These are phyloP conservation scores for Apotomis turbidana DNA, from an alignment of 2,888 invertebrate genomes.

Conservation along the genomic window DNA sequence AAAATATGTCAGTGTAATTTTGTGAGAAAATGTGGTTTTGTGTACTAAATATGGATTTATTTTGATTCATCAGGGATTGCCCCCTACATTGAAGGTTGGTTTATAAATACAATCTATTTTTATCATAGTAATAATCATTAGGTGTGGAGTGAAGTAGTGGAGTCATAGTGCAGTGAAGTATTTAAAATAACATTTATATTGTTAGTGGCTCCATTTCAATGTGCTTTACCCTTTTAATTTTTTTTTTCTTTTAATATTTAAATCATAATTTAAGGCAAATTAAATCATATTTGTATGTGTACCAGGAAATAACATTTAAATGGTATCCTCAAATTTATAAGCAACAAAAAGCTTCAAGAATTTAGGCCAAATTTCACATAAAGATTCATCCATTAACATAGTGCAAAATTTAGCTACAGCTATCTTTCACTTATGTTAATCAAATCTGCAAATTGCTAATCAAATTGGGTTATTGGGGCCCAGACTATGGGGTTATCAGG, in stretches of 20 bases:
- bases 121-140: slow-evolving; percentile 30
- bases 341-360: neutral
- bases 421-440: slow-evolving; percentile 7
- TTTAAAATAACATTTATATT: neutral
- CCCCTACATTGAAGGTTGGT: slow-evolving; percentile 66
- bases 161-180: slow-evolving; percentile 13
- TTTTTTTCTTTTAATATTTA: too few relatives aligned
- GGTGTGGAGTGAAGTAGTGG: too few relatives aligned
- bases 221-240: too few relatives aligned
- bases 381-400: slow-evolving; percentile 20
- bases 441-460: slow-evolving; percentile 10
- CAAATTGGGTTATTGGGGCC: slow-evolving; percentile 16
- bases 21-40: slow-evolving; percentile 23
- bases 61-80: slow-evolving; percentile 46
- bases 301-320: too few relatives aligned
- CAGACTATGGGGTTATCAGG: neutral
- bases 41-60: slow-evolving; percentile 55
- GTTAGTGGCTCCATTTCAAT: too few relatives aligned
- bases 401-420: slow-evolving; percentile 19
- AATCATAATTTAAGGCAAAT: too few relatives aligned
- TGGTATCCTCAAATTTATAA: too few relatives aligned
- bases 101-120: slow-evolving; percentile 53
- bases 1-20: slow-evolving; percentile 31
- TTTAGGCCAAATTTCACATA: neutral
- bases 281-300: neutral